Evolutionary conservation across 2,797 vertebrate species (phyloP), one percentile per base, ranked within the genome.

Genomic region (Lacerta viridis): DNA sequence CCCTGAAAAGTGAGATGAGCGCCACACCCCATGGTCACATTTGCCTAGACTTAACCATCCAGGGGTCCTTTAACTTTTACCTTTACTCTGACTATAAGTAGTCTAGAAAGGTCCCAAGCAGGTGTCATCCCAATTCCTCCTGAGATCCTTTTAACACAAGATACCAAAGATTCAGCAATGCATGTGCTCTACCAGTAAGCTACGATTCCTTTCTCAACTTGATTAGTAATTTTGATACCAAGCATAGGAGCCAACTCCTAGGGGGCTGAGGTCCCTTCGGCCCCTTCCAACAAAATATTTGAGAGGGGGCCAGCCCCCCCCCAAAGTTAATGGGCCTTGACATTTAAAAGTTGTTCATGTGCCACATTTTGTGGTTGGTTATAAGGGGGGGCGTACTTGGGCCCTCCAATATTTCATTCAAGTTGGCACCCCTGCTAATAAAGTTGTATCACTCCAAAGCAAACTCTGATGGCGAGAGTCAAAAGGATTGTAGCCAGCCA

Each of bases 11-110:
- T 3, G 46, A 50, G 46, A 50, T 50, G 46, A 50, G 46, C 1
- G 11, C 2, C 0, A 1, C 10, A 50, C 46, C 10, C 46, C 3
- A 50, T 50, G 46, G 2, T 3, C 2, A 11, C 11, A 11, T 50
- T 50, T 50, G 46, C 46, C 11, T 50, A 11, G 46, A 50, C 46
- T 50, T 50, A 50, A 50, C 46, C 46, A 50, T 13, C 46, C 46
- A 50, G 46, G 46, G 46, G 46, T 50, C 46, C 46, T 50, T 50
- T 50, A 50, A 50, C 46, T 50, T 50, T 50, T 50, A 50, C 46
- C 46, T 39, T 7, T 72, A 17, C 8, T 36, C 39, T 13, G 59
- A 20, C 29, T 64, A 78, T 36, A 1, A 68, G 50, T 69, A 41
- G 41, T 11, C 39, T 46, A 41, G 36, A 1, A 43, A 20, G 7